Base-by-base conservation (phyloP, 2,797 vertebrate species). In the Catostomus latipinnis region DNA sequence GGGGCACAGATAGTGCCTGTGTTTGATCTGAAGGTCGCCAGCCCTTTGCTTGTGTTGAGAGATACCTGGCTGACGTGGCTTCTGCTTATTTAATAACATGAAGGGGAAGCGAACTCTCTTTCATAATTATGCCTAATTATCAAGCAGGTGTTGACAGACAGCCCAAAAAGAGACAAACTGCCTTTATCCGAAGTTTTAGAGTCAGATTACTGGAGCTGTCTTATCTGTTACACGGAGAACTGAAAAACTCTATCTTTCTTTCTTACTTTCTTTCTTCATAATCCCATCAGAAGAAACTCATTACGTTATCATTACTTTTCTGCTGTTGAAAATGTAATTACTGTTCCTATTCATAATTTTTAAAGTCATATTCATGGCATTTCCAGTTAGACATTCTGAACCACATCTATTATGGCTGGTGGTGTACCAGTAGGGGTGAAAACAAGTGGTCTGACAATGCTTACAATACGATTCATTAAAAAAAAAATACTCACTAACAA, bases 121-220 rank as follows among this genome's bases (percentile, higher is more conserved):
- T 98, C 97, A 99, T 99, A 99, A 99, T 99, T 98, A 99, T 96
- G 96, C 97, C 96, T 99, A 98, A 99, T 99, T 99, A 98, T 95
- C 94, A 93, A 91, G 91, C 93, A 98, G 96, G 98, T 98, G 97
- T 98, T 97, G 98, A 99, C 96, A 98, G 97, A 98, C 86, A 68
- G 89, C 93, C 96, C 94, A 95, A 96, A 95, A 97, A 95, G 96
- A 98, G 97, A 99, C 97, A 99, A 98, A 97, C 97, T 98, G 96
- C 96, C 97, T 99, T 99, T 99, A 99, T 99, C 96, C 97, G 92
- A 68, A 89, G 95, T 95, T 96, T 98, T 96, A 96, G 98, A 98
- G 96, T 99, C 97, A 93, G 96, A 97, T 99, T 99, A 99, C 98
- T 90, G 85, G 95, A 94, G 96, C 94, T 93, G 95, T 95, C 95